A percentile compares a stretch with the other conserved stretches of the same genome.
phyloP scores from a whole-genome alignment of 2,797 vertebrate genomes.

The Cyprinella venusta region DNA sequence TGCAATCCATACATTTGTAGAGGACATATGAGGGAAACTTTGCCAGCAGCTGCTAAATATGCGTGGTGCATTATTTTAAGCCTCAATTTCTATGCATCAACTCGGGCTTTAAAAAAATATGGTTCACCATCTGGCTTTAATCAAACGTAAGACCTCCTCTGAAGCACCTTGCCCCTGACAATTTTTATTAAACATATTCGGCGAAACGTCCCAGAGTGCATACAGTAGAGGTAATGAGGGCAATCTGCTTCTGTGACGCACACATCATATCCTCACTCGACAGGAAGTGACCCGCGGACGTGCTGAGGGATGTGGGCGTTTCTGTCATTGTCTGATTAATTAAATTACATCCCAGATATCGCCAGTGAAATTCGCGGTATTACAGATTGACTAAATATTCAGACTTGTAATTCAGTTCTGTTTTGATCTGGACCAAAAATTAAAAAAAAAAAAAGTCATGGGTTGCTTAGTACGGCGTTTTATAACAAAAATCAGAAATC shows the following conservation, averaged over 20 bases:
- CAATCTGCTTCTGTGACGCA: conserved; percentile 27
- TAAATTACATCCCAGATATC: conserved; percentile 3
- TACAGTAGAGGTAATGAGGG: conserved; percentile 42
- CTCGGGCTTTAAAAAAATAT: conserved; percentile 9
- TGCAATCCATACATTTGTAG: background rate
- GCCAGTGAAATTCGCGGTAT: background rate
- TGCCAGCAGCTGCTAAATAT: background rate
- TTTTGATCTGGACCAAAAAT: background rate
- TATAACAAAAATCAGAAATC: background rate
- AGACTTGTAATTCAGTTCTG: background rate
- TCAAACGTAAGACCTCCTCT: conserved; percentile 30
- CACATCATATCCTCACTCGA: conserved; percentile 32
- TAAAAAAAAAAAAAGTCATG: too few relatives aligned
- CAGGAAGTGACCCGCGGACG: conserved; percentile 3
- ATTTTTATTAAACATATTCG: conserved; percentile 23
- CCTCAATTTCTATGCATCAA: conserved; percentile 7
- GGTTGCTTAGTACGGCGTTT: background rate
- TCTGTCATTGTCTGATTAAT: background rate
- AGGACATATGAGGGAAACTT: background rate
- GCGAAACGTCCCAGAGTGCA: background rate
- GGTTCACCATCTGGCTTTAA: conserved; percentile 32
- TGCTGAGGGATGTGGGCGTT: background rate
- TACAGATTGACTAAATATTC: background rate
- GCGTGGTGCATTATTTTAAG: background rate
- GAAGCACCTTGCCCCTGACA: conserved; percentile 26